phyloP scores from a whole-genome alignment of 2,888 invertebrate species.

The Stegana nigrithorax region DNA sequence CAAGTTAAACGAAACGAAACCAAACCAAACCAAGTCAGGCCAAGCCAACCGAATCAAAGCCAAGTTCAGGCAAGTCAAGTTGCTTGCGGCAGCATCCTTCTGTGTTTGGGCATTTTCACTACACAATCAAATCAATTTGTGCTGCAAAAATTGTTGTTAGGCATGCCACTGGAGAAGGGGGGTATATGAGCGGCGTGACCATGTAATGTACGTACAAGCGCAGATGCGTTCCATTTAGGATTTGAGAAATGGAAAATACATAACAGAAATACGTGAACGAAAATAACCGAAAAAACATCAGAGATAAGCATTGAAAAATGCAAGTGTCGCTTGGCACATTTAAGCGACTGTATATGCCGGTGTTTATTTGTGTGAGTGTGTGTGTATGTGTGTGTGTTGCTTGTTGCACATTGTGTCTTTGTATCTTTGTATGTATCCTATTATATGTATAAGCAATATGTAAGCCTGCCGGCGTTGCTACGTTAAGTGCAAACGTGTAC shows the following conservation, averaged over 20 bases:
- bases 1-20: no score
- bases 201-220: not conserved
- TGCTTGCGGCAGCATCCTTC: no score
- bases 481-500: slow-evolving; percentile 12
- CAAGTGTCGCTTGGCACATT: slow-evolving; percentile 6
- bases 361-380: not conserved
- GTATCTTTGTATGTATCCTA: not conserved
- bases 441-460: not conserved
- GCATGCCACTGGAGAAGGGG: no score
- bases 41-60: no score
- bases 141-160: no score
- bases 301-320: not conserved
- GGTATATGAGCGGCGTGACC: not conserved
- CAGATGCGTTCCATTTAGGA: slow-evolving; percentile 8
- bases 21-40: no score
- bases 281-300: slow-evolving; percentile 4
- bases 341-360: not conserved
- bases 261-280: not conserved
- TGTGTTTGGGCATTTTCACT: no score
- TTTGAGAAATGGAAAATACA: not conserved
- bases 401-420: not conserved
- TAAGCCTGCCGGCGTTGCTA: not conserved
- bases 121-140: not conserved
- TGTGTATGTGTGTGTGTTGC: slow-evolving; percentile 4
- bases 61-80: no score